These are phyloP conservation scores for Myxocyprinus asiaticus DNA, from an alignment of 2,113 vertebrate genomes.

Conservation along the genomic window DNA sequence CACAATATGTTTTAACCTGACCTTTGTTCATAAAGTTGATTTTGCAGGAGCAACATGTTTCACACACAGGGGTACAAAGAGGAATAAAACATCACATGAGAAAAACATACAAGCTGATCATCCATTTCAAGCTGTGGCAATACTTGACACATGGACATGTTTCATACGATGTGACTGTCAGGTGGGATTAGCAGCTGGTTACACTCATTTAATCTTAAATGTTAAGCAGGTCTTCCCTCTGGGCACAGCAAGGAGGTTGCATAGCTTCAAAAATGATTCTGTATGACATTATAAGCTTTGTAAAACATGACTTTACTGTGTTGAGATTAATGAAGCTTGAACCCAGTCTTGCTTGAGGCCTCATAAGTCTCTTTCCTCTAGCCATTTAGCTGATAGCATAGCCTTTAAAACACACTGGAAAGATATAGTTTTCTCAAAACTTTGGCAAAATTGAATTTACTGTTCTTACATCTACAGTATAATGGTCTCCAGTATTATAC, in stretches of 20 bases:
- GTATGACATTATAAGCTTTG: background rate
- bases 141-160: background rate
- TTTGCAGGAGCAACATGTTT: background rate
- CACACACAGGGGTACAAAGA: background rate
- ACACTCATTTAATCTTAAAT: background rate
- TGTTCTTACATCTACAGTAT: no score
- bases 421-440: no score
- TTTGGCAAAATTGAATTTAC: no score
- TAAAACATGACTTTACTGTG: slow-evolving; percentile 19
- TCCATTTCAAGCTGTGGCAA: background rate
- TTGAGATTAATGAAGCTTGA: slow-evolving; percentile 4
- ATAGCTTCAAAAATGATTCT: slow-evolving; percentile 24
- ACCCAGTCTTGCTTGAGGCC: background rate
- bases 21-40: no score
- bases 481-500: no score
- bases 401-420: no score
- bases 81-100: background rate
- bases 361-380: background rate
- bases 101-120: background rate
- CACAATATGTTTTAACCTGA: background rate
- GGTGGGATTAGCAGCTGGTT: slow-evolving; percentile 6
- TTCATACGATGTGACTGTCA: background rate
- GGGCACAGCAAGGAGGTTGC: slow-evolving; percentile 9
- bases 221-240: slow-evolving; percentile 28
- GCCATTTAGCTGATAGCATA: background rate